A percentile compares a stretch with the other conserved stretches of the same genome.
These are phyloP conservation scores for Molanna angustata DNA, from an alignment of 2,888 invertebrate species.

Conservation along the genomic window DNA sequence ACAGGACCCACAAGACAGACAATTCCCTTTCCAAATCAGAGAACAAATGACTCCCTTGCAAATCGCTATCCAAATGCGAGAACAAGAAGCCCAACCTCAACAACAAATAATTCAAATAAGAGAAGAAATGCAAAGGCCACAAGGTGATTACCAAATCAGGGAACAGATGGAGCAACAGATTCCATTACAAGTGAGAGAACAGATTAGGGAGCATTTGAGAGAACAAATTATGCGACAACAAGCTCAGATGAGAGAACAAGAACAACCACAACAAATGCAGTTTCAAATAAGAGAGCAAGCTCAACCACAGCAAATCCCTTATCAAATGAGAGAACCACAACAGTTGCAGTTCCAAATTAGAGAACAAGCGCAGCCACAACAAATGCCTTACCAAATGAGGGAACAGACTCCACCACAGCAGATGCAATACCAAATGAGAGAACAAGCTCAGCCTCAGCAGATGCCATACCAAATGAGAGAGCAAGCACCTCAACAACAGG, in stretches of 20 bases:
- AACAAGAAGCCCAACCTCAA: constrained; percentile 10
- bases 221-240: constrained; percentile 31
- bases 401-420: constrained; percentile 17
- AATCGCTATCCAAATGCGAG: constrained; percentile 10
- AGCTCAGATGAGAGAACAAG: constrained; percentile 38
- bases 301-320: constrained; percentile 18
- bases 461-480: constrained; percentile 17
- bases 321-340: constrained; percentile 38
- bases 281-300: constrained; percentile 34
- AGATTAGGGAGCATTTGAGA: constrained; percentile 29
- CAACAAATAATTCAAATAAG: constrained; percentile 11
- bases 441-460: constrained; percentile 19
- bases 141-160: constrained; percentile 9
- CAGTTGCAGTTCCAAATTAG: constrained; percentile 35
- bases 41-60: constrained; percentile 4
- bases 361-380: constrained; percentile 34
- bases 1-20: constrained; percentile 11
- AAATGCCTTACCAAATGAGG: constrained; percentile 13
- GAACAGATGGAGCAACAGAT: constrained; percentile 5
- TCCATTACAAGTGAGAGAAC: constrained; percentile 9
- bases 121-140: constrained; percentile 11
- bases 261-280: constrained; percentile 26
- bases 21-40: constrained; percentile 9
- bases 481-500: constrained; percentile 18
- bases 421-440: constrained; percentile 34